Conservation (phyloP, 2,888 invertebrate species). For the Pharmacophagus antenor region DNA sequence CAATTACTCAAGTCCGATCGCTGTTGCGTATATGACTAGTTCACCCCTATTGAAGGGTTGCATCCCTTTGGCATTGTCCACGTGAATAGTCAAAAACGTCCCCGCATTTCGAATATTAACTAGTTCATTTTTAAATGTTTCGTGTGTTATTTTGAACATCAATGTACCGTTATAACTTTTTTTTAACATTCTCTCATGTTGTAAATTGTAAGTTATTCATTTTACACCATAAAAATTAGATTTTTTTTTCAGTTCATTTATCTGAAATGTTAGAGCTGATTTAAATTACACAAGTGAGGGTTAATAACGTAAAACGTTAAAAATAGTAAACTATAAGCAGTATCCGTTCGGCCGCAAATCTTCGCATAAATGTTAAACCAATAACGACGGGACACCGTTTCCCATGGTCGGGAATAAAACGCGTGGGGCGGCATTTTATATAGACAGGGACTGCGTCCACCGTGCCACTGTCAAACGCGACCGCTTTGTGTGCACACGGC, state of each 20-base stretch:
- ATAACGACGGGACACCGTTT: constrained; percentile 54
- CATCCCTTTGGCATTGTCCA: constrained; percentile 58
- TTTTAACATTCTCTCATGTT: not conserved
- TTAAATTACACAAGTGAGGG: not conserved
- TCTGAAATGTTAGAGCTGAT: not conserved
- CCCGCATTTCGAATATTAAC: constrained; percentile 55
- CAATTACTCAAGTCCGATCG: constrained; percentile 21
- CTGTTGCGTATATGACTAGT: constrained; percentile 58
- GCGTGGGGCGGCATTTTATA: constrained; percentile 76
- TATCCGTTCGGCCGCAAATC: constrained; percentile 27
- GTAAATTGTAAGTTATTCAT: not conserved
- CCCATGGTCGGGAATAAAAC: constrained; percentile 60
- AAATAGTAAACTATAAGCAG: not conserved
- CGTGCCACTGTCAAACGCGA: constrained; percentile 74
- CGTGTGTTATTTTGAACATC: not conserved
- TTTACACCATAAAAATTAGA: not conserved
- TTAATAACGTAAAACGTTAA: not conserved
- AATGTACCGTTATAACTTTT: too few relatives aligned
- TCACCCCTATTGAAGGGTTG: constrained; percentile 58
- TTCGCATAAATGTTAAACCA: constrained; percentile 40
- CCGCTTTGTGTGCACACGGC: constrained; percentile 70
- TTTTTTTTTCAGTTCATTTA: too few relatives aligned
- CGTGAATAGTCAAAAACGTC: constrained; percentile 43
- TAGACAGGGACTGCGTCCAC: constrained; percentile 69
- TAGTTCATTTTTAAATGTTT: constrained; percentile 51